Conservation (phyloP, 2,888 invertebrate species). For the Napeogenes inachia region DNA sequence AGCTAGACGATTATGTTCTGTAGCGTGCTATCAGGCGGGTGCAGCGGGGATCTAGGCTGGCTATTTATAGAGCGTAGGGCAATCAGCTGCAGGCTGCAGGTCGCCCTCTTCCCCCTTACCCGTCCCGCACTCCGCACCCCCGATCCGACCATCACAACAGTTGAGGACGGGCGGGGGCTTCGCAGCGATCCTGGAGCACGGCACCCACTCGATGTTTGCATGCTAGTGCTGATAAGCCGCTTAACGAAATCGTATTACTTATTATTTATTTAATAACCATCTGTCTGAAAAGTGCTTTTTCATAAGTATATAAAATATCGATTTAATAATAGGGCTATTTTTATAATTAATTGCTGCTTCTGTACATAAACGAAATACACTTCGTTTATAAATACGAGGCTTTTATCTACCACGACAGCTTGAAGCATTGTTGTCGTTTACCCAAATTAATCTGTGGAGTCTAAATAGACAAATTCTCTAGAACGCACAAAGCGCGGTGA, state of each 20-base stretch:
- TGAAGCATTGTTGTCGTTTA: no score
- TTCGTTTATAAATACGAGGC: no score
- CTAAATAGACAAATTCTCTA: no score
- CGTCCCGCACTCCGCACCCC: conserved; percentile 2
- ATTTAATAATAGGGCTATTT: no score
- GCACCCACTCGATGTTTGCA: conserved; percentile 17
- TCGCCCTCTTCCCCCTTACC: background rate
- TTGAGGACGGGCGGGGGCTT: conserved; percentile 12
- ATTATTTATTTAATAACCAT: conserved; percentile 2
- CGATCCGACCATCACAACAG: conserved; percentile 10
- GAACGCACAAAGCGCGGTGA: no score
- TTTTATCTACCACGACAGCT: no score
- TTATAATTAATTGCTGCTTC: no score
- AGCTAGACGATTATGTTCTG: conserved; percentile 6
- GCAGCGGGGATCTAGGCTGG: conserved; percentile 26
- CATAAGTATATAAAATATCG: no score
- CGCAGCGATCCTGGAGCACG: conserved; percentile 4
- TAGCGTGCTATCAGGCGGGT: conserved; percentile 14
- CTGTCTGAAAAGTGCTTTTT: no score
- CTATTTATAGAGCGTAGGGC: conserved; percentile 31
- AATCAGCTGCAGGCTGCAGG: conserved; percentile 23
- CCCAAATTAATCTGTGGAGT: no score
- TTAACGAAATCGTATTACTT: conserved; percentile 13
- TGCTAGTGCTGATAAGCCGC: conserved; percentile 17
- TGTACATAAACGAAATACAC: no score